These are phyloP conservation scores for Cossypha heuglini DNA, from an alignment of 2,797 vertebrate species.

Conservation along the genomic window DNA sequence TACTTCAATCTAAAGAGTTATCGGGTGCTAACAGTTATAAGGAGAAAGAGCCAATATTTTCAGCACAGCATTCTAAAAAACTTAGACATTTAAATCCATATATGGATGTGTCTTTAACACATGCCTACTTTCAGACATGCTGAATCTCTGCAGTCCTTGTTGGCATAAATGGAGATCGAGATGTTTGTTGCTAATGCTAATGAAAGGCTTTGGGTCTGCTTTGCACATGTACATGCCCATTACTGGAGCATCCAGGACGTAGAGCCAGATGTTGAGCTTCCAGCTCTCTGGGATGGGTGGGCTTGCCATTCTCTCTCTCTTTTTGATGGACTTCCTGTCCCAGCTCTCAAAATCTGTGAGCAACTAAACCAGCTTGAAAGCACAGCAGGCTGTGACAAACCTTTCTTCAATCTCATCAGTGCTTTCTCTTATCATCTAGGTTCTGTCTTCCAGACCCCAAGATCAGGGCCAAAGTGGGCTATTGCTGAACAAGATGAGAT, in stretches of 20 bases:
- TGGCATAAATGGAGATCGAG: slow-evolving; percentile 9
- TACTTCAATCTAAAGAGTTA: background rate
- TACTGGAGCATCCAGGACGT: background rate
- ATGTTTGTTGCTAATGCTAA: background rate
- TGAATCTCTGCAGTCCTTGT: background rate
- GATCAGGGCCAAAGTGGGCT: background rate
- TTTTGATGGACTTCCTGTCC: background rate
- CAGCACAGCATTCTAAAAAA: background rate
- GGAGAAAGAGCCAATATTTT: slow-evolving; percentile 28
- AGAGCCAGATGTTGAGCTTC: background rate
- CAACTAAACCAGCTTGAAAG: background rate
- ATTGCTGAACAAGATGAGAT: background rate
- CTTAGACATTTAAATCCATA: background rate
- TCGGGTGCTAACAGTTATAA: background rate
- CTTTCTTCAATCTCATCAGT: background rate
- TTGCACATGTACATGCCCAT: background rate
- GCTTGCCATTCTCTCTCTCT: background rate
- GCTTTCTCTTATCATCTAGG: background rate
- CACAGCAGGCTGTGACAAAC: background rate
- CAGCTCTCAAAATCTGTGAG: background rate
- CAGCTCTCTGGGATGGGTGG: background rate
- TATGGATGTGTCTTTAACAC: background rate
- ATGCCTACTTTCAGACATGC: background rate
- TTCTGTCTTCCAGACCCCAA: background rate
- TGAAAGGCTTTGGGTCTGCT: background rate